A percentile compares a stretch with the other conserved stretches of the same genome.
Conservation (phyloP, 2,113 vertebrate genomes). For the Plotosus lineatus region DNA sequence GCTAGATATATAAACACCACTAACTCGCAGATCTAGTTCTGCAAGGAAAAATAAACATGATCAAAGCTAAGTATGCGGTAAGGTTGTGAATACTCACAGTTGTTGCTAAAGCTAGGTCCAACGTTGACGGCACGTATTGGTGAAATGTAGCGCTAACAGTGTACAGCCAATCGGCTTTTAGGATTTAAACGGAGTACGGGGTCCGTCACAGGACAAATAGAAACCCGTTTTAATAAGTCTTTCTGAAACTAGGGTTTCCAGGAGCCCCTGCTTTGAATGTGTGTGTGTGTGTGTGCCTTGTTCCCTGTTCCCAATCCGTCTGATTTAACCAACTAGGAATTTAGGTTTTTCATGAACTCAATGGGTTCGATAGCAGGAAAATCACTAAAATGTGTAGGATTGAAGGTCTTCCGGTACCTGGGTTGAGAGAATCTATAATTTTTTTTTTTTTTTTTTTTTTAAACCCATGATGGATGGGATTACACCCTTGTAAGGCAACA, state of each 20-base stretch:
- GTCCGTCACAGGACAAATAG: background rate
- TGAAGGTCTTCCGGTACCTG: too few species aligned
- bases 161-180: constrained; percentile 35
- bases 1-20: background rate
- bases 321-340: too few species aligned
- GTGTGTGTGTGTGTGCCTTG: too few species aligned
- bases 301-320: too few species aligned
- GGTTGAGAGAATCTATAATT: too few species aligned
- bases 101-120: background rate
- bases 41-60: background rate
- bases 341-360: too few species aligned
- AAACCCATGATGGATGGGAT: too few species aligned
- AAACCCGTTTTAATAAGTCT: background rate
- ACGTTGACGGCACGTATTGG: constrained; percentile 33
- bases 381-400: too few species aligned
- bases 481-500: background rate
- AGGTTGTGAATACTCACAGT: background rate
- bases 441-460: too few species aligned
- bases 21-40: background rate
- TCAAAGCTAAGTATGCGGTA: background rate
- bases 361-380: too few species aligned
- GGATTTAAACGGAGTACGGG: constrained; percentile 12
- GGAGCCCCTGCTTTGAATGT: too few species aligned
- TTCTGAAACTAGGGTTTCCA: too few species aligned
- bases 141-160: background rate